These are phyloP conservation scores for Trypoxylus dichotomus DNA, from an alignment of 1,140 invertebrate species.

Conservation along the genomic window DNA sequence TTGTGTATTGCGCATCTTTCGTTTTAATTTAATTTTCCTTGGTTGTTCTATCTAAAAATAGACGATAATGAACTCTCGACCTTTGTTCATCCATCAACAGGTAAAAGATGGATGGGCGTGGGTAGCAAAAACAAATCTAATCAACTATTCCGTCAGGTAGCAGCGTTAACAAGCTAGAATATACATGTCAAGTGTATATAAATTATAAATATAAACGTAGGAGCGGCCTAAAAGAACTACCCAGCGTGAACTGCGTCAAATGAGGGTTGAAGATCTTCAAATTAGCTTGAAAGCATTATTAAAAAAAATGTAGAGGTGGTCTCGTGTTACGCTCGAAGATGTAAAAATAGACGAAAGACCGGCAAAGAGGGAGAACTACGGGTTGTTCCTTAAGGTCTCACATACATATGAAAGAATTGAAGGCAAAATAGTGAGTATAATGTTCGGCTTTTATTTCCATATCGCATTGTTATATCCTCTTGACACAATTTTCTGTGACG, in stretches of 20 bases:
- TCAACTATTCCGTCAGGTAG: conserved; percentile 7
- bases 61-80: conserved; percentile 13
- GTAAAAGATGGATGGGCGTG: not conserved
- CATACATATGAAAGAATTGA: not conserved
- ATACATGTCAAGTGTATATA: conserved; percentile 8
- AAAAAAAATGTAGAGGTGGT: not conserved
- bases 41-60: not conserved
- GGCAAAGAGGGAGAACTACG: not conserved
- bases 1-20: not conserved
- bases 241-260: not conserved
- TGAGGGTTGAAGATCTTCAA: not conserved
- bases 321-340: not conserved
- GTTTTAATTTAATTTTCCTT: not conserved
- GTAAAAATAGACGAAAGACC: not conserved
- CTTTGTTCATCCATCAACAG: conserved; percentile 16
- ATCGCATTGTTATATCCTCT: too few relatives aligned
- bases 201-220: not conserved
- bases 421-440: too few relatives aligned
- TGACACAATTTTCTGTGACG: too few relatives aligned
- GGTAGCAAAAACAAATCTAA: conserved; percentile 8
- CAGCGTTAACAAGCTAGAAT: not conserved
- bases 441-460: too few relatives aligned
- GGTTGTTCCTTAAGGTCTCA: not conserved
- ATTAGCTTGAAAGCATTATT: conserved; percentile 18
- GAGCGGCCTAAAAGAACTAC: not conserved